Conservation (phyloP, 2,888 invertebrate genomes). For the Nomada goodeniana region DNA sequence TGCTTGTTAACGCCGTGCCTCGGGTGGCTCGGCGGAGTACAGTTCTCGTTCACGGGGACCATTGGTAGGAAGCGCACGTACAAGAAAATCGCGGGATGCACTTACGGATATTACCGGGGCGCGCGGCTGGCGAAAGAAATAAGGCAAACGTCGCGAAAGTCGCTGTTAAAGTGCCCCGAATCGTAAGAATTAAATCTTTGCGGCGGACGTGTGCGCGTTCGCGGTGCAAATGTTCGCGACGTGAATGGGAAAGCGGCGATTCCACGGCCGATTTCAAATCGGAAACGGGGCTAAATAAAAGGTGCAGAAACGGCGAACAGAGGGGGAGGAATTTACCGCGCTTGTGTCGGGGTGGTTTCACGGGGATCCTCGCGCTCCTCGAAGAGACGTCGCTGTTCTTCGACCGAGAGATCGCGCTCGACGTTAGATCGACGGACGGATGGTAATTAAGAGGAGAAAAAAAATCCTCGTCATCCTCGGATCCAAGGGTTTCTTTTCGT, state of each 20-base stretch:
- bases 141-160: not conserved
- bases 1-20: conserved; percentile 74
- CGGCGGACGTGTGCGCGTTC: not conserved
- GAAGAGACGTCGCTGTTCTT: not conserved
- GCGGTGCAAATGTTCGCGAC: conserved; percentile 16
- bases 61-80: conserved; percentile 61
- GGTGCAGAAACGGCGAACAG: not conserved
- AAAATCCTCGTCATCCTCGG: conserved; percentile 39
- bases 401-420: conserved; percentile 18
- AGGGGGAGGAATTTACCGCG: too few relatives aligned
- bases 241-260: conserved; percentile 4
- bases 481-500: not conserved
- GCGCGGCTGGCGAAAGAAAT: conserved; percentile 44
- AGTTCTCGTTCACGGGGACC: conserved; percentile 30
- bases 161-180: conserved; percentile 7
- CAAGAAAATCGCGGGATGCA: conserved; percentile 74
- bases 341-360: conserved; percentile 10
- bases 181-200: conserved; percentile 59
- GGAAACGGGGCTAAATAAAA: not conserved
- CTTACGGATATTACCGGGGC: conserved; percentile 74
- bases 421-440: conserved; percentile 23
- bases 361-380: conserved; percentile 13
- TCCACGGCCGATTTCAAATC: conserved; percentile 33
- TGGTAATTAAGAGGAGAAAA: conserved; percentile 56
- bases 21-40: conserved; percentile 65